phyloP scores from a whole-genome alignment of 2,888 invertebrate genomes.

The Panopea generosa region DNA sequence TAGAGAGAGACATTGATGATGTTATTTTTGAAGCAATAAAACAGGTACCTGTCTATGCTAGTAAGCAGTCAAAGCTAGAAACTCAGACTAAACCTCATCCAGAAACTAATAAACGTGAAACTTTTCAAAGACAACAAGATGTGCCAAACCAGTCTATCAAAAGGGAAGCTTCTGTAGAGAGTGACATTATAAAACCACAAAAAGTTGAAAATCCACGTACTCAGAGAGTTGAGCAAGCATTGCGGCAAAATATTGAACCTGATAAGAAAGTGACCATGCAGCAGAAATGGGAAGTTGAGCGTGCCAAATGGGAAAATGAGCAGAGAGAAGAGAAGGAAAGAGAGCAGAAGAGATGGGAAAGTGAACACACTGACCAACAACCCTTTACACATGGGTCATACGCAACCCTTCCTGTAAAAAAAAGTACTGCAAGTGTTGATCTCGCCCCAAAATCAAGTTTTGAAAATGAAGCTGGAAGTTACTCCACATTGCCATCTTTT shows the following conservation, averaged over 20 bases:
- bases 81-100: neutral
- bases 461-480: slow-evolving; percentile 66
- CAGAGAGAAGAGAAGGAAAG: slow-evolving; percentile 13
- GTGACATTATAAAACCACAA: slow-evolving; percentile 50
- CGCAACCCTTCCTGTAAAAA: slow-evolving; percentile 67
- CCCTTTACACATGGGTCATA: slow-evolving; percentile 64
- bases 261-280: slow-evolving; percentile 26
- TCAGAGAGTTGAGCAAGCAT: slow-evolving; percentile 44
- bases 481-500: slow-evolving; percentile 70
- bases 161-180: slow-evolving; percentile 35
- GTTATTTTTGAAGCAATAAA: slow-evolving; percentile 61
- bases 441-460: slow-evolving; percentile 16
- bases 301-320: neutral
- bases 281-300: slow-evolving; percentile 28
- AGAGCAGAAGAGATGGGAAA: slow-evolving; percentile 17
- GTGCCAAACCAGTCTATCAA: neutral
- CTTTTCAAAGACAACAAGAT: neutral
- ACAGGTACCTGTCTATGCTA: slow-evolving; percentile 53
- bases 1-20: slow-evolving; percentile 62
- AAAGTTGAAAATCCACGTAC: slow-evolving; percentile 40
- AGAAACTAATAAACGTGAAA: slow-evolving; percentile 30
- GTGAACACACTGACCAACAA: slow-evolving; percentile 4
- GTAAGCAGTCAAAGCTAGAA: neutral
- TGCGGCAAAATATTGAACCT: slow-evolving; percentile 11
- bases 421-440: slow-evolving; percentile 34